Conservation (phyloP, 2,113 vertebrate genomes). For the Scophthalmus maximus region DNA sequence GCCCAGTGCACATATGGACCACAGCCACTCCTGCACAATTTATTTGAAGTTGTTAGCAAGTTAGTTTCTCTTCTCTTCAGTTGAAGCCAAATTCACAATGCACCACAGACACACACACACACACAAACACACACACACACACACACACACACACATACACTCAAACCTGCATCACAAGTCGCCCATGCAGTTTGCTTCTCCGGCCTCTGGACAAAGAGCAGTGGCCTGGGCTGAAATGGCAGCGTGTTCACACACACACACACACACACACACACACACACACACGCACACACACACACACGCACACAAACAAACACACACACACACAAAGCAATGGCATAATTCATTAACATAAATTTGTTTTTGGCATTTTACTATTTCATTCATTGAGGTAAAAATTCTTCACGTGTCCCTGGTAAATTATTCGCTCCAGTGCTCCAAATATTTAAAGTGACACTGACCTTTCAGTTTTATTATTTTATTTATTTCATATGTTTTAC, state of each 20-base stretch:
- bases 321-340: too few relatives aligned
- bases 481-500: neutral
- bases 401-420: neutral
- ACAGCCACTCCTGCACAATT: neutral
- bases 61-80: neutral
- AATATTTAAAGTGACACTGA: constrained; percentile 2
- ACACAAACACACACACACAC: neutral
- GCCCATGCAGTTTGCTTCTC: too few relatives aligned
- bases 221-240: too few relatives aligned
- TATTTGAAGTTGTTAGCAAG: neutral
- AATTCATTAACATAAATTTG: too few relatives aligned
- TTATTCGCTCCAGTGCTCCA: neutral
- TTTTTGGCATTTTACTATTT: neutral
- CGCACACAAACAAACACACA: too few relatives aligned
- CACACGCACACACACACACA: too few relatives aligned
- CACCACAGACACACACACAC: neutral
- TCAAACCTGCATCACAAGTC: too few relatives aligned
- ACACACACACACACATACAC: neutral
- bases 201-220: too few relatives aligned
- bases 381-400: neutral
- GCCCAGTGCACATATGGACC: neutral
- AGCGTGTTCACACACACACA: too few relatives aligned
- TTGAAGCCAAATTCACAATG: constrained; percentile 10
- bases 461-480: neutral
- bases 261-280: too few relatives aligned